Percentiles rank a stretch among this genome's conserved stretches.
Conservation (phyloP, 2,888 invertebrate genomes). For the Girardia tigrina region DNA sequence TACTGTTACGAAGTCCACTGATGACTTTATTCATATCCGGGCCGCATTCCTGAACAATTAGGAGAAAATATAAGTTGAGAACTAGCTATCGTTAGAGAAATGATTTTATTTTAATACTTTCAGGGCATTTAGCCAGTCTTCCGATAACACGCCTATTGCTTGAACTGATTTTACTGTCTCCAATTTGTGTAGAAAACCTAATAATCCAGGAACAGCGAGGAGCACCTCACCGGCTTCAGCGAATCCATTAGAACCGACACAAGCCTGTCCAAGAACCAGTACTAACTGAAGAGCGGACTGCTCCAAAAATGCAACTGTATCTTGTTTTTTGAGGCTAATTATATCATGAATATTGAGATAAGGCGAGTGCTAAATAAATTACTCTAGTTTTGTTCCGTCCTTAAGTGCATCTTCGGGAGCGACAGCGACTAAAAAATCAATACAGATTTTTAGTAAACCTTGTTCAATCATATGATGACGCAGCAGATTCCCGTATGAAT, state of each 20-base stretch:
- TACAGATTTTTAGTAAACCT: not conserved
- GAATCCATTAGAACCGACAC: not conserved
- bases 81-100: too few relatives aligned
- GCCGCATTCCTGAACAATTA: not conserved
- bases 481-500: constrained; percentile 5
- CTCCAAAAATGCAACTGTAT: not conserved
- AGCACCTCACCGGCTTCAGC: not conserved
- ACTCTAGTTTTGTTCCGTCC: not conserved
- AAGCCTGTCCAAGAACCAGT: not conserved
- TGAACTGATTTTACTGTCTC: constrained; percentile 16
- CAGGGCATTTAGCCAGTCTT: constrained; percentile 30
- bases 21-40: not conserved
- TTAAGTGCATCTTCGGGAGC: not conserved
- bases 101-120: too few relatives aligned
- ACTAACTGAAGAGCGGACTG: not conserved
- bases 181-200: constrained; percentile 26
- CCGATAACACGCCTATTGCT: constrained; percentile 29
- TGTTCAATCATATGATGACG: constrained; percentile 15
- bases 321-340: not conserved
- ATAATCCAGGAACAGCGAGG: constrained; percentile 17
- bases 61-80: too few relatives aligned
- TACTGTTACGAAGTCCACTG: not conserved
- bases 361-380: too few relatives aligned
- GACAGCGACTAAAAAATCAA: not conserved
- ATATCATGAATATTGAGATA: too few relatives aligned